Base-by-base conservation (phyloP, 2,888 invertebrate genomes). In the Poecilus cupreus region DNA sequence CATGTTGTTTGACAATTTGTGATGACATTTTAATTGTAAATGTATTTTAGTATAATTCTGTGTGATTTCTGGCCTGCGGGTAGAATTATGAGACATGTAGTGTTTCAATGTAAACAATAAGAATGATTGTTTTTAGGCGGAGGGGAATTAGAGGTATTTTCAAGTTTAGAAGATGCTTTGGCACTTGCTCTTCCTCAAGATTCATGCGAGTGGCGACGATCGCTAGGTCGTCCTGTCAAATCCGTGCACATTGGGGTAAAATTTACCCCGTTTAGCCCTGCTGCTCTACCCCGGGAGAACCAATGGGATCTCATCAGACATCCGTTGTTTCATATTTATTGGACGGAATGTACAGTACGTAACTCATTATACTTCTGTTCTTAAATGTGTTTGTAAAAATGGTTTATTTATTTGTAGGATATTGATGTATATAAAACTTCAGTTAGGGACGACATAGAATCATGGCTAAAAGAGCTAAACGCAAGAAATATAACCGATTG, bases 331-430 rank as follows among this genome's bases (percentile, higher is more conserved):
- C 97, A 98, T 88, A 95, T 97, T 82, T 98, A 95, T 89, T 97
- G 98, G 94, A 97, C 96, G 20, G 98, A 98, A 88, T 98, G 98
- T 92, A 93, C 93, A 88, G 98, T 98, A 91, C 91, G 93, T 90
- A 84, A 37, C 37, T 4, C 10, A 37, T 37, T 37, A 37, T 37
- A 37, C 24, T 26, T 24, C 32, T 37, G 10, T 24, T 24, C 70
- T 70, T 37, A 37, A 37, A 10, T 37, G 37, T 6, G 4, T 37
- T 37, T 6, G 43, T 3, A 5, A 43, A 43, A 68, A 16, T 16
- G 11, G 13, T 11, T n/a, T 16, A 24, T 68, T 78, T 68, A 5
- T 68, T 8, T 78, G 32, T 87, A 98, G 98, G 98, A 98, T 90
- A 91, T 97, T 85, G 98, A 98, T 89, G 92, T 93, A 75, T 98